phyloP scores from a whole-genome alignment of 2,797 vertebrate genomes.

The Triplophysa yarkandensis region DNA sequence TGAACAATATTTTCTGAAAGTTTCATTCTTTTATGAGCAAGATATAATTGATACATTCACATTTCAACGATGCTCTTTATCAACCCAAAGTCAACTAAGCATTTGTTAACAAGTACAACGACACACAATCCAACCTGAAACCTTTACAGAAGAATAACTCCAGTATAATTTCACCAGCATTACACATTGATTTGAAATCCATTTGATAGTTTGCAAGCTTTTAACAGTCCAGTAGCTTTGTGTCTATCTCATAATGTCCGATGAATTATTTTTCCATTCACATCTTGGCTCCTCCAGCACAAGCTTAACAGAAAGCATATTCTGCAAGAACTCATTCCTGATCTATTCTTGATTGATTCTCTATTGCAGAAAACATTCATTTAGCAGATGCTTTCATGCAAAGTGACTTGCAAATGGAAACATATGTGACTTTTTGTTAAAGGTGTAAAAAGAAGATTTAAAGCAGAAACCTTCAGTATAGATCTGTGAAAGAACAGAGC shows the following conservation, averaged over 20 bases:
- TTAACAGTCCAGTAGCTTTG: slow-evolving; percentile 17
- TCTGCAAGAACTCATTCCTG: neutral
- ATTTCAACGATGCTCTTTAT: neutral
- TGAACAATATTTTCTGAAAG: neutral
- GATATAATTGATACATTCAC: neutral
- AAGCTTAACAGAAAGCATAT: neutral
- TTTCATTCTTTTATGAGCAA: neutral
- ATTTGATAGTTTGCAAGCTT: slow-evolving; percentile 32
- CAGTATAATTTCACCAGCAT: neutral
- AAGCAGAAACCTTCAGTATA: slow-evolving; percentile 87
- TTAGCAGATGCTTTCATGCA: too few relatives aligned
- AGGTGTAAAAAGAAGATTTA: too few relatives aligned
- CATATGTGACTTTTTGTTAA: too few relatives aligned
- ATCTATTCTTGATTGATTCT: too few relatives aligned
- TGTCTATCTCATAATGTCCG: slow-evolving; percentile 3
- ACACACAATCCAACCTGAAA: neutral
- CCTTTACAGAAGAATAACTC: slow-evolving; percentile 9
- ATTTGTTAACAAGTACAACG: neutral
- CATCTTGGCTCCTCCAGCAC: neutral
- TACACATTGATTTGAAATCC: slow-evolving; percentile 38
- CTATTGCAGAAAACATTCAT: too few relatives aligned
- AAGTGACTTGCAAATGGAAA: too few relatives aligned
- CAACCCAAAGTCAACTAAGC: neutral
- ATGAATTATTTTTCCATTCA: slow-evolving; percentile 19
- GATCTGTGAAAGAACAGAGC: slow-evolving; percentile 97